phyloP scores from a whole-genome alignment of 2,113 vertebrate species.

The Malurus alboscapulatus region DNA sequence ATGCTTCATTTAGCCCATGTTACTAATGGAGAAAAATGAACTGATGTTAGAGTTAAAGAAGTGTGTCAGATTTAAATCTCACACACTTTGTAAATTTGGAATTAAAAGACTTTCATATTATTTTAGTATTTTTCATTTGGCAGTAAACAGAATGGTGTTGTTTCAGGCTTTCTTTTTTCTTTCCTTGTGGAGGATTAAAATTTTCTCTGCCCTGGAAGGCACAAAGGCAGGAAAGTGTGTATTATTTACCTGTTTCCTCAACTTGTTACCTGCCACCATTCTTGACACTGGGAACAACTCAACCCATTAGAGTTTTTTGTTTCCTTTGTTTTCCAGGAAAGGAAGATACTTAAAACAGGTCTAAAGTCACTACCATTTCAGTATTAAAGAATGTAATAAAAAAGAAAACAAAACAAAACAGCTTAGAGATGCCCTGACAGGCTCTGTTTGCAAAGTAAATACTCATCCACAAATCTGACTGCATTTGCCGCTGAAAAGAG shows the following conservation, averaged over 20 bases:
- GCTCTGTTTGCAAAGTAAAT: neutral
- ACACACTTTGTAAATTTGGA: neutral
- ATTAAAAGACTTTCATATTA: neutral
- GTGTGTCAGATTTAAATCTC: neutral
- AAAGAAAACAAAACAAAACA: neutral
- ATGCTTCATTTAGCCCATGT: neutral
- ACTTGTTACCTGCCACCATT: neutral
- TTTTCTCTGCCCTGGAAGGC: neutral
- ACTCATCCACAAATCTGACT: neutral
- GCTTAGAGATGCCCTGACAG: neutral
- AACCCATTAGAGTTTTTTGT: neutral
- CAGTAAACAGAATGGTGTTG: neutral
- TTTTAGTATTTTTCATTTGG: neutral
- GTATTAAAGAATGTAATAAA: neutral
- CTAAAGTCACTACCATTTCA: neutral
- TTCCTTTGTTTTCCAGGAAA: neutral
- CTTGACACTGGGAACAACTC: neutral
- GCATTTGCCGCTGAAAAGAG: neutral
- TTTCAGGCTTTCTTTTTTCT: neutral
- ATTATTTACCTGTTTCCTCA: neutral
- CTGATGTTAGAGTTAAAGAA: neutral
- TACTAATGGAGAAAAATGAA: slow-evolving; percentile 19
- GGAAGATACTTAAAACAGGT: neutral
- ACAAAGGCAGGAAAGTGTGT: neutral
- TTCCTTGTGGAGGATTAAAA: neutral